Base-by-base conservation (phyloP, 1,140 invertebrate genomes). In the Ephestia elutella region DNA sequence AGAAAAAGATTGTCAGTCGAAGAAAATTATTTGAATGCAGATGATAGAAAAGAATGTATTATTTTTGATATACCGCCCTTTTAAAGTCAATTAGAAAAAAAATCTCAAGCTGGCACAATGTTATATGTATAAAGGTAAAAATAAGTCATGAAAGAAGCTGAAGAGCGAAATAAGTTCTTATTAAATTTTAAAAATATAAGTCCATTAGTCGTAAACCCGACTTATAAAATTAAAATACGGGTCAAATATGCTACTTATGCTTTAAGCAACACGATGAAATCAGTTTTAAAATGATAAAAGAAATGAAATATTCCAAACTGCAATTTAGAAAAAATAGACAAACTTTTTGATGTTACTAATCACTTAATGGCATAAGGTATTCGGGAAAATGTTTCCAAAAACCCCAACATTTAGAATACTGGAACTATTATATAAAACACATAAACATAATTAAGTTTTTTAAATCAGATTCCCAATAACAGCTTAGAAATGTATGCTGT, bases 401-500 rank as follows among this genome's bases (percentile, higher is more conserved):
- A 54, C 8, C 53, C n/a, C 25, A 55, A n/a, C 54, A 55, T 28
- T 5, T 32, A n/a, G 25, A 35, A 15, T 15, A 30, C 5, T 55
- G 54, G 54, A 55, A 18, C 5, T 10, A 32, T 13, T 55, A 55
- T 48, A 9, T 48, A 17, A 48, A 48, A 28, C 8, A 28, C 8
- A 28, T 28, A 5, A 8, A 28, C 25, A 28, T 8, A 5, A 28
- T 28, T 3, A 28, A 28, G 8, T 66, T 60, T 44, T 48, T 57
- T 18, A 66, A 63, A 56, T 51, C 49, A 5, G 32, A 60, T 13
- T 60, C 25, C 10, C 13, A 32, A 8, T 10, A 57, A 15, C 49
- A 50, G 50, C 35, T 62, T 10, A 64, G 25, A 51, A 68, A 68
- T 25, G 32, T 65, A 0, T 28, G 60, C 30, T 68, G 66, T 35